Percentiles rank a stretch among this genome's conserved stretches.
Conservation (phyloP, 2,888 invertebrate genomes). For the Barypeithes pellucidus region DNA sequence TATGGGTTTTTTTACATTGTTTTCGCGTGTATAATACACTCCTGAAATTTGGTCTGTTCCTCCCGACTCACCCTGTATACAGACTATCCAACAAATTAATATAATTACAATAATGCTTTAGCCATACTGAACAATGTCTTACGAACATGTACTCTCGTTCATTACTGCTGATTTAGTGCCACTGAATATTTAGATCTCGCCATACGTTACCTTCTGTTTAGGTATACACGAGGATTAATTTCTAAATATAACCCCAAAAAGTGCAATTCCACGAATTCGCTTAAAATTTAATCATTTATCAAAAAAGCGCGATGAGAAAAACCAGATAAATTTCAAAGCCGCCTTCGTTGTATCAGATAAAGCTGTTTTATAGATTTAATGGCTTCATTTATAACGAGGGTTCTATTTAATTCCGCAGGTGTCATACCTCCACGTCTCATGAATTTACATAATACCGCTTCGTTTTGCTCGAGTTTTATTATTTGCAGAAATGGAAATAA, state of each 20-base stretch:
- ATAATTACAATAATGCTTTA: no score
- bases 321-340: constrained; percentile 2
- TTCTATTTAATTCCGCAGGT: constrained; percentile 62
- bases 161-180: no score
- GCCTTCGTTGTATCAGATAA: constrained; percentile 23
- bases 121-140: no score
- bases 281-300: not conserved
- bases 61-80: no score
- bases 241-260: not conserved
- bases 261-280: not conserved
- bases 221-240: no score
- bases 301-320: constrained; percentile 15
- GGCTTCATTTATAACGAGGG: constrained; percentile 66
- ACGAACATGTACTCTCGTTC: no score
- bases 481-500: constrained; percentile 37
- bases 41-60: no score
- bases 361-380: constrained; percentile 27
- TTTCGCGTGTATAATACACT: no score
- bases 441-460: constrained; percentile 63
- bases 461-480: constrained; percentile 55
- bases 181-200: no score
- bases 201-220: no score
- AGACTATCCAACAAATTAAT: no score
- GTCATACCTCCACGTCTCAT: constrained; percentile 55
- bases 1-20: no score